phyloP scores from a whole-genome alignment of 2,888 invertebrate genomes.

The Noctua janthina region DNA sequence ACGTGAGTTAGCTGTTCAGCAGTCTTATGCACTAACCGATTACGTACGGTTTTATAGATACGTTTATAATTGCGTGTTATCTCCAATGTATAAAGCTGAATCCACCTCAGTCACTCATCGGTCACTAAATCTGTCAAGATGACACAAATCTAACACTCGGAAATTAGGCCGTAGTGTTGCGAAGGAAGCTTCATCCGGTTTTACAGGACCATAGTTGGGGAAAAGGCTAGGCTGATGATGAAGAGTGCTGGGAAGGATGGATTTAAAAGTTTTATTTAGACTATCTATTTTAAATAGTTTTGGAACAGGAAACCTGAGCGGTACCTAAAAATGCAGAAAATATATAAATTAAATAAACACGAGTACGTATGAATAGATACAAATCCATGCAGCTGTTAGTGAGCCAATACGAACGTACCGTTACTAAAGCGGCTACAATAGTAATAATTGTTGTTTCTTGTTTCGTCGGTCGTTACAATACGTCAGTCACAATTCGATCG shows the following conservation, averaged over 20 bases:
- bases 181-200: neutral
- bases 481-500: conserved; percentile 60
- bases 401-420: conserved; percentile 6
- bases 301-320: neutral
- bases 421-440: conserved; percentile 35
- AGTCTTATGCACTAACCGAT: conserved; percentile 23
- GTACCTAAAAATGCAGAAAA: neutral
- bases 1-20: conserved; percentile 10
- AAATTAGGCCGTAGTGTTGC: neutral
- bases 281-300: neutral
- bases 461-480: conserved; percentile 38
- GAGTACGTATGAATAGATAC: neutral
- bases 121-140: neutral
- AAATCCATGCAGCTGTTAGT: neutral
- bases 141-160: neutral
- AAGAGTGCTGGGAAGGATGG: neutral
- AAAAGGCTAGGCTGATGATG: neutral
- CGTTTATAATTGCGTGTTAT: conserved; percentile 8
- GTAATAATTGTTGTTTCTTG: conserved; percentile 39
- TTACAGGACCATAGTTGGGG: neutral
- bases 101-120: neutral
- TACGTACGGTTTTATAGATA: conserved; percentile 23
- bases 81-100: conserved; percentile 8
- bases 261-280: neutral
- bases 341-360: neutral